A percentile compares a stretch with the other conserved stretches of the same genome.
Conservation (phyloP, 2,797 vertebrate genomes). For the Sebastolobus altivelis region DNA sequence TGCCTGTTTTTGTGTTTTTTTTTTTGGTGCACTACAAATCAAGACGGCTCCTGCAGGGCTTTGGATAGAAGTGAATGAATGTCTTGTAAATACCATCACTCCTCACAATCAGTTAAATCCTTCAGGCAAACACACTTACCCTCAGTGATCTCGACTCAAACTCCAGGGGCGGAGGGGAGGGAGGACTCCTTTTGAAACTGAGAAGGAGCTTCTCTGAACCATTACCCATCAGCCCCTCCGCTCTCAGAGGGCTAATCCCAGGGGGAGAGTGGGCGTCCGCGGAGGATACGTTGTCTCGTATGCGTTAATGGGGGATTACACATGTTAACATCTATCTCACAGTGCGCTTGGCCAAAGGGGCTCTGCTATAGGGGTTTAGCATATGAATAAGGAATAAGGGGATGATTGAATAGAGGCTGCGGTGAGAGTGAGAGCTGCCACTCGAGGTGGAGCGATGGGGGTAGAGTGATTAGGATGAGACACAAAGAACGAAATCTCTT, state of each 20-base stretch:
- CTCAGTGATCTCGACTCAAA: constrained; percentile 59
- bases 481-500: constrained; percentile 60
- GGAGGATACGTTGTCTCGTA: constrained; percentile 75
- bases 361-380: constrained; percentile 80
- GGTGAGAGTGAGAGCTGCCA: constrained; percentile 79
- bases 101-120: constrained; percentile 62
- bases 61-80: constrained; percentile 34
- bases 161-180: constrained; percentile 45
- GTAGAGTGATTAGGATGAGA: constrained; percentile 60
- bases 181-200: constrained; percentile 64
- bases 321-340: constrained; percentile 85
- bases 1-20: constrained; percentile 18
- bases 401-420: constrained; percentile 75
- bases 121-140: constrained; percentile 67
- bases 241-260: constrained; percentile 80
- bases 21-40: constrained; percentile 1
- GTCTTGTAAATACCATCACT: constrained; percentile 56
- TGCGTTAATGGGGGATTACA: constrained; percentile 87
- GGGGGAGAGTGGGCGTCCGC: constrained; percentile 77
- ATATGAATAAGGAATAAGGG: constrained; percentile 86
- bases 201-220: constrained; percentile 77
- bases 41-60: constrained; percentile 32
- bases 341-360: constrained; percentile 81
- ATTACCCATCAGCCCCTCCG: constrained; percentile 79
- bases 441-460: constrained; percentile 59